Conservation (phyloP, 2,797 vertebrate species). For the Nyctalus aviator region DNA sequence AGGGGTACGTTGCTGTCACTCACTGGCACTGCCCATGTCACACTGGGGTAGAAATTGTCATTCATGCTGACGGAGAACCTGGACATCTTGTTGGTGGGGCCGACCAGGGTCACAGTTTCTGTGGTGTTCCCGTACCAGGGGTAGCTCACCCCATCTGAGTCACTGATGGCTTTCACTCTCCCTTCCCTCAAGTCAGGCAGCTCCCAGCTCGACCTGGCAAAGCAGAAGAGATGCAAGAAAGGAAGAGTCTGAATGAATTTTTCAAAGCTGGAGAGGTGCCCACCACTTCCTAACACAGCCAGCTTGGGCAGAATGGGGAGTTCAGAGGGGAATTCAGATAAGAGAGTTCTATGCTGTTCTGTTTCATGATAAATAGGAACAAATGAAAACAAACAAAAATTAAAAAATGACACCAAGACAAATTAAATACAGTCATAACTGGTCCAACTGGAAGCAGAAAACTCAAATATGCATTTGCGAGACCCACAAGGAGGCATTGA, state of each 20-base stretch:
- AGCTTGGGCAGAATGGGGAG: not conserved
- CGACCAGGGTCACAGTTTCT: slow-evolving; percentile 96
- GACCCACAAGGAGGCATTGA: not conserved
- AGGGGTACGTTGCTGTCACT: slow-evolving; percentile 96
- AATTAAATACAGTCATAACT: slow-evolving; percentile 9
- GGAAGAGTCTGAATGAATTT: slow-evolving; percentile 64
- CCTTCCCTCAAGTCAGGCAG: slow-evolving; percentile 96
- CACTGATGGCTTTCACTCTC: slow-evolving; percentile 97
- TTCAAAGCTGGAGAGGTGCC: slow-evolving; percentile 19
- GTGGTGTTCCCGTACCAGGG: slow-evolving; percentile 99
- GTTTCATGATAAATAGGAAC: slow-evolving; percentile 38
- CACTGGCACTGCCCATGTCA: slow-evolving; percentile 98
- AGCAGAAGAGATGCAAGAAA: slow-evolving; percentile 72
- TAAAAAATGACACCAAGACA: not conserved
- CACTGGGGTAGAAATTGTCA: slow-evolving; percentile 99
- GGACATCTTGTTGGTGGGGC: slow-evolving; percentile 96
- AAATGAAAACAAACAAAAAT: not conserved
- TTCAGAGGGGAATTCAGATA: not conserved
- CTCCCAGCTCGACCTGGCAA: slow-evolving; percentile 97
- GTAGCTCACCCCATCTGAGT: slow-evolving; percentile 98
- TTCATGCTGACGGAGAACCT: slow-evolving; percentile 99
- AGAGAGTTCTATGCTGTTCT: not conserved
- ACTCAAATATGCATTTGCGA: not conserved
- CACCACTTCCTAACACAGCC: slow-evolving; percentile 20
- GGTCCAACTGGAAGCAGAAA: not conserved